Base-by-base conservation (phyloP, 2,797 vertebrate genomes). In the Urosaurus nigricauda region DNA sequence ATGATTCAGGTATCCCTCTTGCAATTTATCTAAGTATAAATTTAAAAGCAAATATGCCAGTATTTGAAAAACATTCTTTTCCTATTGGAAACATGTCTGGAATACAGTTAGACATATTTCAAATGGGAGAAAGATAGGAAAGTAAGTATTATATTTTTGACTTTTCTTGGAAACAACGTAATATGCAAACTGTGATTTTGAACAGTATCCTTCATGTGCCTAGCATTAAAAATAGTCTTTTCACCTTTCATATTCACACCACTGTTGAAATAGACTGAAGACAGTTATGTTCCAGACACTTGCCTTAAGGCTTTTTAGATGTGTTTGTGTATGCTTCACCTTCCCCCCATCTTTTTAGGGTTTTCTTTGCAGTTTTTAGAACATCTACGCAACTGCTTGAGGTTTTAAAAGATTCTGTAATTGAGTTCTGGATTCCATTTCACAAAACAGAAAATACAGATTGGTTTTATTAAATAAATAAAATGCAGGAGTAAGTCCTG, bases 1-100 rank as follows among this genome's bases (percentile, higher is more conserved):
- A 84, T 91, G 95, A 94, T 89, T 93, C 96, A 92, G 97, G 98
- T 98, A 96, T 35, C 87, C 95, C 35, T 87, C 58, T 12, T 86
- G 14, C 92, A 83, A 90, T 71, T 83, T 78, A 17, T 1, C 8
- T 85, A 29, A 6, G 2, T 87, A 81, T 70, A 82, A 53, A 11
- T 87, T 2, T 26, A 35, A 51, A 63, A 75, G 14, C 19, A 32
- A n/a, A 43, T 40, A 19, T 70, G 2, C 17, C 56, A 88, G 1
- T 5, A 43, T 2, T 90, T 93, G 79, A 0, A 79, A 89, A 85
- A 13, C 26, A 71, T 60, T 56, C 3, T 13, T 68, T 68, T 13
- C 29, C 13, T 32, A 13, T 68, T 68, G 32, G 65, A 68, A 68
- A 68, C 29, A 68, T 63, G 16, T 91, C 88, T 93, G 63, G 90